Evolutionary conservation across 2,888 invertebrate species (phyloP).

Genomic region (Microchrysa polita): DNA sequence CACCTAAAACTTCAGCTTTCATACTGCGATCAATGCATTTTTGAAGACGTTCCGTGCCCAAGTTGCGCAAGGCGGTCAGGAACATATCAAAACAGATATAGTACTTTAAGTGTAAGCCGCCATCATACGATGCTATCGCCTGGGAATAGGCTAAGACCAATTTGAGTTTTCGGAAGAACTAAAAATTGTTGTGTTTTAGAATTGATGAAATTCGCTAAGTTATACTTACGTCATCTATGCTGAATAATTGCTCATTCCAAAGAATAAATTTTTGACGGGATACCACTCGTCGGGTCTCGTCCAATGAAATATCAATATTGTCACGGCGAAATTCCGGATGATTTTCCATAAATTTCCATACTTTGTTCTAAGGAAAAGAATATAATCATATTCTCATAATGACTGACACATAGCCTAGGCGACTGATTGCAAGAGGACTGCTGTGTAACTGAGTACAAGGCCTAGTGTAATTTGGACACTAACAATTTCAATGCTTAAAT

Average conservation of each 20-base stretch:
- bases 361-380: conserved; percentile 65
- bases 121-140: conserved; percentile 70
- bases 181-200: conserved; percentile 49
- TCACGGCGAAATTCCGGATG: conserved; percentile 70
- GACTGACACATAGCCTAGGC: too few relatives aligned
- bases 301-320: conserved; percentile 66
- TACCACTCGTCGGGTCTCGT: conserved; percentile 68
- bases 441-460: too few relatives aligned
- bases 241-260: conserved; percentile 70
- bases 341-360: conserved; percentile 69
- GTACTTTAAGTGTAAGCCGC: conserved; percentile 73
- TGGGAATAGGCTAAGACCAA: conserved; percentile 66
- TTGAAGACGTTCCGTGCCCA: conserved; percentile 73
- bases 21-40: conserved; percentile 64
- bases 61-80: conserved; percentile 70
- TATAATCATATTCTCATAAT: too few relatives aligned
- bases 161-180: conserved; percentile 67
- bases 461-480: too few relatives aligned
- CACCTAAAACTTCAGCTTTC: conserved; percentile 69
- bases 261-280: conserved; percentile 72
- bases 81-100: conserved; percentile 75
- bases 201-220: background rate
- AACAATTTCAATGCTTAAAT: too few relatives aligned
- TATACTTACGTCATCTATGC: conserved; percentile 50
- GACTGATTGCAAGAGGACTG: too few relatives aligned